Conservation (phyloP, 2,888 invertebrate genomes). For the Netelia virgata region DNA sequence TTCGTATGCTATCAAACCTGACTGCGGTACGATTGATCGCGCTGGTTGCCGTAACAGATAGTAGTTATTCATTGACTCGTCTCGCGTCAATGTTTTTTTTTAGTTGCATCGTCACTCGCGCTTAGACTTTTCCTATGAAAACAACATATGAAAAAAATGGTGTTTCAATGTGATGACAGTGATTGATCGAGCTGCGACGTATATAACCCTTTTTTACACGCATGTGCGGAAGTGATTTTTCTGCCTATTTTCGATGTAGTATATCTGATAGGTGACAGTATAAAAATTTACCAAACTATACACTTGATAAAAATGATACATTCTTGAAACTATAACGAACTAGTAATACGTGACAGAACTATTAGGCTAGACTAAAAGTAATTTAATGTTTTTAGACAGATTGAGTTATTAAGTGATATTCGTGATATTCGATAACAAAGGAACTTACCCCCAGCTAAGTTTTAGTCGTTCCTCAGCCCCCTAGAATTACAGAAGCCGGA, state of each 20-base stretch:
- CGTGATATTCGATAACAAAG: no score
- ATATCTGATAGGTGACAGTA: not conserved
- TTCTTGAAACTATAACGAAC: no score
- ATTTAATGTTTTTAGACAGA: no score
- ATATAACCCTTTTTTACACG: not conserved
- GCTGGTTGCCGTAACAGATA: not conserved
- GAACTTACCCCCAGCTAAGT: no score
- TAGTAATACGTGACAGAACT: no score
- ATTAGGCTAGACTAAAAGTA: no score
- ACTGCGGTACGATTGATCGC: slow-evolving; percentile 20
- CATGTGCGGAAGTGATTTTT: not conserved
- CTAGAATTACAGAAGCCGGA: no score
- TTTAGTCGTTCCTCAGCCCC: no score
- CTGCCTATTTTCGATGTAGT: not conserved
- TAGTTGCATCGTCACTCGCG: slow-evolving; percentile 14
- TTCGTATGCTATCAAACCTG: not conserved
- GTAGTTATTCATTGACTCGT: not conserved
- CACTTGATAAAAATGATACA: no score
- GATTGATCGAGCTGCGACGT: slow-evolving; percentile 14
- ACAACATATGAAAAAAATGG: slow-evolving; percentile 4
- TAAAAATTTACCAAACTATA: no score
- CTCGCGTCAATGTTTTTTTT: not conserved
- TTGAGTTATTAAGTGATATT: no score
- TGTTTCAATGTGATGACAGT: not conserved
- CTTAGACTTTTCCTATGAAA: slow-evolving; percentile 4